Percentiles rank a stretch among this genome's conserved stretches.
Evolutionary conservation across 1,140 invertebrate genomes (phyloP).

Genomic region (Neoseiulus cucumeris): DNA sequence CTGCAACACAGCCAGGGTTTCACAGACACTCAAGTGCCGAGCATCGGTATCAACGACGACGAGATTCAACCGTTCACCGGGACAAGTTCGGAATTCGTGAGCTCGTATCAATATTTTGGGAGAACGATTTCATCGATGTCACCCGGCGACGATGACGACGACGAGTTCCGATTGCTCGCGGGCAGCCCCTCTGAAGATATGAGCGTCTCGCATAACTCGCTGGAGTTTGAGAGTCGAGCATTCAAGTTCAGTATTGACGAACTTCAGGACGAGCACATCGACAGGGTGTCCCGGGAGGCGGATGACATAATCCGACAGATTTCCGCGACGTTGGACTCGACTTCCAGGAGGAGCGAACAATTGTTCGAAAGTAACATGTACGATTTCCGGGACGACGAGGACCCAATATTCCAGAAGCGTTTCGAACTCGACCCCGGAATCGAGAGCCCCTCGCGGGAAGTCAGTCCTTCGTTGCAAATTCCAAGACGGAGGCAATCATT

Average conservation of each 20-base stretch:
- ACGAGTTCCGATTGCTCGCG: too few species aligned
- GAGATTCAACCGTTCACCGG: too few species aligned
- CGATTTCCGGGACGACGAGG: conserved; percentile 7
- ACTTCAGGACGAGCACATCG: background rate
- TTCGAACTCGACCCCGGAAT: background rate
- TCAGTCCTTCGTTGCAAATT: background rate
- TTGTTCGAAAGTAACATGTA: background rate
- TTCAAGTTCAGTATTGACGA: background rate
- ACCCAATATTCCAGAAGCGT: background rate
- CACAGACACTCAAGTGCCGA: too few species aligned
- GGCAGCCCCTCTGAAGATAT: background rate
- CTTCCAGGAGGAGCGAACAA: background rate
- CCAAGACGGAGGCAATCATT: background rate
- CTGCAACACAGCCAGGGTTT: too few species aligned
- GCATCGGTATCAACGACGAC: too few species aligned
- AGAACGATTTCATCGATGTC: too few species aligned
- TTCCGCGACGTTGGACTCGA: background rate
- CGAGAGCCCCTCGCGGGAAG: background rate
- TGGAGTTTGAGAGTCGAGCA: background rate
- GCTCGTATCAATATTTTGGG: too few species aligned
- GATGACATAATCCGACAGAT: background rate
- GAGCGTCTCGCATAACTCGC: background rate
- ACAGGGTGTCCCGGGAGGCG: background rate
- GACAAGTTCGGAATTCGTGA: too few species aligned
- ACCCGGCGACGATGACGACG: too few species aligned